Base-by-base conservation (phyloP, 2,888 invertebrate genomes). In the Nomada ruficornis region DNA sequence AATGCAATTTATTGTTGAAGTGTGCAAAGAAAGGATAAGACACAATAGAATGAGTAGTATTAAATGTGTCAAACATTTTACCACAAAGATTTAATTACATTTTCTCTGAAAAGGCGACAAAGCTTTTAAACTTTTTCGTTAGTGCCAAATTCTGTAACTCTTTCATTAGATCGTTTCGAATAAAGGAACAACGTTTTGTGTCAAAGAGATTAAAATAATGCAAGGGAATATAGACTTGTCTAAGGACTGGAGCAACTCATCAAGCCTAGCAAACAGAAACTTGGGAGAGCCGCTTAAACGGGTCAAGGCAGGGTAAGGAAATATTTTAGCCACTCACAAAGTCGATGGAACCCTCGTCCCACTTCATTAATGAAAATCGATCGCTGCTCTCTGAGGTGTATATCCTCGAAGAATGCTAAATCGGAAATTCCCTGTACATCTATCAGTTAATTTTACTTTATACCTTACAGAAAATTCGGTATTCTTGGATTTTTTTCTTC, bases 321-420 rank as follows among this genome's bases (percentile, higher is more conserved):
- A 77, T 79, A 84, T 78, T 78, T 86, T 68, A 78, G 54, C 72
- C 54, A 75, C 77, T 80, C 73, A 29, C 76, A 26, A 70, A 64
- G 73, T 79, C 72, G 80, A 83, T 77, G 59, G 71, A 80, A 60
- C 75, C 74, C 65, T 77, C 73, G 57, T 68, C 70, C 64, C 79
- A 79, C 77, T 86, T 82, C 79, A 80, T 83, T 80, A 83, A 82
- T 81, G 74, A 75, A 85, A 85, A 84, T 84, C 79, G 80, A 86
- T 82, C 65, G 63, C 77, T 68, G 74, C 57, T 71, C 69, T 64
- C 67, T 65, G 52, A 72, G 65, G 44, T 73, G 76, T 65, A 68
- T 55, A 80, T 80, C 71, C 70, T 55, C 69, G 23, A 63, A 71
- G 77, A 77, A 77, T 65, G 50, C 44, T 29, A 55, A 64, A 74